Base-by-base conservation (phyloP, 2,113 vertebrate genomes). In the Puma concolor region DNA sequence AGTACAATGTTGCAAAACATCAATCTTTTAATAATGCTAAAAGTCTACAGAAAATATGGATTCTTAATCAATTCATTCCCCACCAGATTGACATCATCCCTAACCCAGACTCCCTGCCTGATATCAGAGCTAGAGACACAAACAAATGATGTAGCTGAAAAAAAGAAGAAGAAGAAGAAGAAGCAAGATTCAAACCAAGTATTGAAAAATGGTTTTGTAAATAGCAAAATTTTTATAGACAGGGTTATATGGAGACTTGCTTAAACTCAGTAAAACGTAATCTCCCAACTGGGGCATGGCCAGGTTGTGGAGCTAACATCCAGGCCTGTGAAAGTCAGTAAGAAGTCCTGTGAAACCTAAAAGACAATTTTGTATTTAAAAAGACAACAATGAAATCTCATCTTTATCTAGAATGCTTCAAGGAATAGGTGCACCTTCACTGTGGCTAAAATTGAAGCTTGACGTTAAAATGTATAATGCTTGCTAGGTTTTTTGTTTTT, bases 21-120 rank as follows among this genome's bases (percentile, higher is more conserved):
- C 14, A 19, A 92, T 74, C 36, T 92, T 93, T 72, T 95, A 91
- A 79, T 82, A 95, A 83, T 79, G 69, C 23, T 64, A 5, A 76
- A 7, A 79, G 29, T 80, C 44, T 57, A 9, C 50, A 50, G 36
- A 83, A 76, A 96, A 66, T 69, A 93, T 33, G 5, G 38, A 91
- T 88, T 85, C 44, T 82, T 92, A 86, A 88, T 86, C 44, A 85
- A 72, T 63, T 84, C n/a, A 94, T 79, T 88, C 66, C 66, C 38
- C 88, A 17, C 31, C 63, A 83, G 52, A 84, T 27, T 83, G 48
- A 81, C 52, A 71, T 63, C 64, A 63, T 66, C 44, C 27, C 38
- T 81, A 63, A 54, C 4, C 38, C 72, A 80, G 92, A 83, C 50
- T 91, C 50, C 11, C 74, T n/a, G 11, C 29, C 57, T 60, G 85